Base-by-base conservation (phyloP, 2,888 invertebrate genomes). In the Drosophila falleni region DNA sequence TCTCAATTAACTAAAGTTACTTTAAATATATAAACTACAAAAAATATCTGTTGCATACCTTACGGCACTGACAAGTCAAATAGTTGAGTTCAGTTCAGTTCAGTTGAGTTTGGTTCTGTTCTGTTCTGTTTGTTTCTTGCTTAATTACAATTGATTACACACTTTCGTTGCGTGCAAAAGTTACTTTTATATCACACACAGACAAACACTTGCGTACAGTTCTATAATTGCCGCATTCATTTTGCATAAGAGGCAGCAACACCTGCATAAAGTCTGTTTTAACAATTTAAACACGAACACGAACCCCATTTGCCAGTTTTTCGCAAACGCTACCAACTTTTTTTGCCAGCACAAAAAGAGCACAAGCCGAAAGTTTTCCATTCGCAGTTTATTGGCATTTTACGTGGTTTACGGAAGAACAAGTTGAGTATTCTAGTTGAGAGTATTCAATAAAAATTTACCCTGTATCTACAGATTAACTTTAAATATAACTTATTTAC, bases 321-420 rank as follows among this genome's bases (percentile, higher is more conserved):
- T 71, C 67, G n/a, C 35, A 35, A 65, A 63, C 55, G 29, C 31
- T 50, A 55, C 50, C 46, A 63, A 78, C 46, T 73, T 76, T 72
- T 72, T 78, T 58, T 35, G 37, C 16, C 42, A 44, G 29, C 51
- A 51, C 55, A 41, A 77, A 77, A 77, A 75, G 66, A 65, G 72
- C 78, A 70, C 56, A 67, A 50, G 47, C 53, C 47, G 39, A 63
- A 88, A 82, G 65, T 83, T 86, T 80, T 39, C n/a, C 54, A 64
- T 61, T 67, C 39, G 56, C 71, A 83, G 84, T 83, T 83, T 83
- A 88, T 88, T 86, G 83, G 85, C 66, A 71, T 80, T 86, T 83
- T 88, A 88, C 83, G 83, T 86, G 81, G 72, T 53, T 37, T 44
- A 29, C 15, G 41, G 19, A 51, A 15, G 26, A 23, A 60, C 15